Evolutionary conservation across 1,140 invertebrate species (phyloP).

Genomic region (Trichonephila clavata): DNA sequence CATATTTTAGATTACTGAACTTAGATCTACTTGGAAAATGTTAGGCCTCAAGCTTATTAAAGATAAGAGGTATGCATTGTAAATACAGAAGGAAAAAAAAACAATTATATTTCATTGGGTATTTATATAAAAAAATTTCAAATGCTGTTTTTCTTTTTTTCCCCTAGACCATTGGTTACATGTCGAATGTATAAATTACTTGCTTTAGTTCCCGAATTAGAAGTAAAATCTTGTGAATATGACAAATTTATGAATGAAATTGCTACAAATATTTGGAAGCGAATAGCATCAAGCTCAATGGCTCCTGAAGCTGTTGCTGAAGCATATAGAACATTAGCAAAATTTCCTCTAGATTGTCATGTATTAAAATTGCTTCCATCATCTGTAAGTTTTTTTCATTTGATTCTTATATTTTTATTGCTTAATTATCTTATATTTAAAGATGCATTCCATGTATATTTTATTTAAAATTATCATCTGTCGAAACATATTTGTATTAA

Average conservation of each 20-base stretch:
- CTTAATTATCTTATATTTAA: too few relatives aligned
- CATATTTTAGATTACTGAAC: slow-evolving; percentile 65
- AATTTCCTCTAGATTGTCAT: slow-evolving; percentile 65
- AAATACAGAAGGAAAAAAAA: too few relatives aligned
- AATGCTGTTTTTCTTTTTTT: too few relatives aligned
- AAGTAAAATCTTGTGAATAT: slow-evolving; percentile 69
- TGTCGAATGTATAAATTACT: slow-evolving; percentile 62
- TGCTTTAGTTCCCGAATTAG: slow-evolving; percentile 56
- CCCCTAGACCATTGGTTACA: slow-evolving; percentile 39
- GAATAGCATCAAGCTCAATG: slow-evolving; percentile 7
- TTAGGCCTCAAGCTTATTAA: slow-evolving; percentile 35
- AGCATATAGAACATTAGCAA: slow-evolving; percentile 61
- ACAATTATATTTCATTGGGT: too few relatives aligned
- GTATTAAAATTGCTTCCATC: slow-evolving; percentile 62
- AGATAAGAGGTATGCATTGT: slow-evolving; percentile 66
- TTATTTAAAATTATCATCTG: too few relatives aligned
- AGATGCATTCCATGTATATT: too few relatives aligned
- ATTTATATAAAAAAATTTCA: too few relatives aligned
- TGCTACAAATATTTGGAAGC: slow-evolving; percentile 56
- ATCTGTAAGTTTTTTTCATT: slow-evolving; percentile 57
- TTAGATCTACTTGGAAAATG: slow-evolving; percentile 71
- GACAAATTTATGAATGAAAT: slow-evolving; percentile 72
- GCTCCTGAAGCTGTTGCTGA: slow-evolving; percentile 6
- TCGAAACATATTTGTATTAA: too few relatives aligned
- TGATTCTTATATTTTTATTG: not conserved